These are phyloP conservation scores for Clavelina lepadiformis DNA, from an alignment of 23 tunicate genomes.

Conservation along the genomic window DNA sequence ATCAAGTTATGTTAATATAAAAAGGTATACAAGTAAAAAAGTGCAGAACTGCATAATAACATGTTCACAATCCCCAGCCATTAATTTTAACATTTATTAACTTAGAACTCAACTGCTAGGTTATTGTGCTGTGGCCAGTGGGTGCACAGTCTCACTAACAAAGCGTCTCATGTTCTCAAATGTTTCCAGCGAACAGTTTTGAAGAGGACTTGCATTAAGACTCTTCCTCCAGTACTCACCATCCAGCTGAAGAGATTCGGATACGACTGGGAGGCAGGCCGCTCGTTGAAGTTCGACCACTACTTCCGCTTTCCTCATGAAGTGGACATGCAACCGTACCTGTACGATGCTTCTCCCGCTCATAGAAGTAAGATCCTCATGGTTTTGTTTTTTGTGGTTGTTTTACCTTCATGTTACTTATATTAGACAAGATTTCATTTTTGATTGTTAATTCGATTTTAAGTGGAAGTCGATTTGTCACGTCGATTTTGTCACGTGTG, in stretches of 20 bases:
- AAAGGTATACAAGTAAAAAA: too few relatives aligned
- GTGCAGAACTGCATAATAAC: too few relatives aligned
- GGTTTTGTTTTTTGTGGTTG: background rate
- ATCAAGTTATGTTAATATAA: too few relatives aligned
- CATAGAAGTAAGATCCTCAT: background rate
- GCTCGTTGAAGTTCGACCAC: slow-evolving; percentile 84
- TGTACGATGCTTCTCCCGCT: slow-evolving; percentile 26
- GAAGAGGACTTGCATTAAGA: slow-evolving; percentile 85
- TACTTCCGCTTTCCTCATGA: slow-evolving; percentile 82
- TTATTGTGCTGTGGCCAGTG: too few relatives aligned
- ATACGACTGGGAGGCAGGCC: slow-evolving; percentile 92
- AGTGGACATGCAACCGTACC: slow-evolving; percentile 90
- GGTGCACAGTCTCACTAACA: too few relatives aligned
- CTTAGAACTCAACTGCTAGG: too few relatives aligned
- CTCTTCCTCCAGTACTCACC: slow-evolving; percentile 81
- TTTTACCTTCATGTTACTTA: background rate
- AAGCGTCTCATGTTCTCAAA: background rate
- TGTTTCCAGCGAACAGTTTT: slow-evolving; percentile 53
- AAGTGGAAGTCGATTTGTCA: background rate
- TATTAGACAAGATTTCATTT: background rate
- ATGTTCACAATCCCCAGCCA: too few relatives aligned
- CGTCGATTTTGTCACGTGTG: too few relatives aligned
- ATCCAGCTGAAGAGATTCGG: slow-evolving; percentile 94
- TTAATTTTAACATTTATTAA: too few relatives aligned
- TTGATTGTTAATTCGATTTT: background rate